A percentile compares a stretch with the other conserved stretches of the same genome.
These are phyloP conservation scores for Amazona guildingii DNA, from an alignment of 2,113 vertebrate genomes.

Conservation along the genomic window DNA sequence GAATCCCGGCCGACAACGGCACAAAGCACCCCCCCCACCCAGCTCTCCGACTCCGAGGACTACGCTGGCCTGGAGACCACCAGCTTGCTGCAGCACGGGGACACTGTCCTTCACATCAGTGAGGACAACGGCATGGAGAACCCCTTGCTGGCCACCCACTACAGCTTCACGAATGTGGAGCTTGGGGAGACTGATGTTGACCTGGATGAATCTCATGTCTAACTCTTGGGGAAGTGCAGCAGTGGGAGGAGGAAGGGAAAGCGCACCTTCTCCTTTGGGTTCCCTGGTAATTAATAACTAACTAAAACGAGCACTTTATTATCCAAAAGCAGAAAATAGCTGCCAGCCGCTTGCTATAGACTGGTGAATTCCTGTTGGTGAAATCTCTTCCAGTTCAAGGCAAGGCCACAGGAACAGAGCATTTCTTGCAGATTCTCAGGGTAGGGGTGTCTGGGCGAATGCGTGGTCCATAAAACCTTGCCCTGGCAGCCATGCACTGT, in stretches of 20 bases:
- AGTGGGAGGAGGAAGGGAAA: neutral
- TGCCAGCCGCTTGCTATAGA: neutral
- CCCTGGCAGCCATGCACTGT: neutral
- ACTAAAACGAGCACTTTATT: conserved; percentile 71
- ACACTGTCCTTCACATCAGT: conserved; percentile 82
- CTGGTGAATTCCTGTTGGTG: neutral
- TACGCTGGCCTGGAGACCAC: conserved; percentile 84
- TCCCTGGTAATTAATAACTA: neutral
- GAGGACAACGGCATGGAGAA: conserved; percentile 92
- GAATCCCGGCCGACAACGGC: conserved; percentile 49
- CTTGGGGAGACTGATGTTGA: conserved; percentile 75
- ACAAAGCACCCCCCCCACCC: conserved; percentile 54
- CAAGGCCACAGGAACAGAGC: conserved; percentile 20
- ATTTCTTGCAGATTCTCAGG: conserved; percentile 41
- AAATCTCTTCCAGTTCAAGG: conserved; percentile 42
- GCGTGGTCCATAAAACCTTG: neutral
- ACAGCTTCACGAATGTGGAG: conserved; percentile 76
- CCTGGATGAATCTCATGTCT: conserved; percentile 93
- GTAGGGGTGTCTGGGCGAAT: neutral
- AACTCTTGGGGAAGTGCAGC: neutral
- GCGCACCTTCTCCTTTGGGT: neutral
- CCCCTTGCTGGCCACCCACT: conserved; percentile 83
- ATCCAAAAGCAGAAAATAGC: conserved; percentile 4
- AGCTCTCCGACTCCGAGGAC: conserved; percentile 85
- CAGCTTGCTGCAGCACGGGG: conserved; percentile 82